Evolutionary conservation across 2,888 invertebrate genomes (phyloP).

Genomic region (Eupithecia subfuscata): DNA sequence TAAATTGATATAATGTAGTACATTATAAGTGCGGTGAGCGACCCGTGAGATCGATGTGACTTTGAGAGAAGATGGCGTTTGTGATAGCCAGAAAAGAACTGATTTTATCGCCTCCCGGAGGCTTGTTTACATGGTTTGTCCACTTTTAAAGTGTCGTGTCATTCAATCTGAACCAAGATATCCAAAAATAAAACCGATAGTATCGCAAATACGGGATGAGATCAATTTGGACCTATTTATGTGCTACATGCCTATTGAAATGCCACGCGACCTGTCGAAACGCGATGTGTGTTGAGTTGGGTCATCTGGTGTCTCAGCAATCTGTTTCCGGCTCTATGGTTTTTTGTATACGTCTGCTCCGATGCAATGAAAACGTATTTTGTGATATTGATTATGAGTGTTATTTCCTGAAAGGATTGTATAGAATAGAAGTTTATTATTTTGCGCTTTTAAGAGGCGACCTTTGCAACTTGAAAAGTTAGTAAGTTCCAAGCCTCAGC

Average conservation of each 20-base stretch:
- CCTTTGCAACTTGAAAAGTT: background rate
- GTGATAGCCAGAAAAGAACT: background rate
- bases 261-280: background rate
- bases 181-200: background rate
- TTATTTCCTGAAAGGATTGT: slow-evolving; percentile 10
- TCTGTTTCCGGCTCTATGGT: background rate
- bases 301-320: background rate
- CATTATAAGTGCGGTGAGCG: background rate
- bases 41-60: background rate
- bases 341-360: background rate
- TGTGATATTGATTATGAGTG: background rate
- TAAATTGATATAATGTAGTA: background rate
- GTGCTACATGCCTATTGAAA: background rate
- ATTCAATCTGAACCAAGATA: background rate
- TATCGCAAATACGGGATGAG: background rate
- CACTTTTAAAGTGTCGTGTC: background rate
- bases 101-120: background rate
- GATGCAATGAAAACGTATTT: background rate
- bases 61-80: background rate
- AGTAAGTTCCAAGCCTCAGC: background rate
- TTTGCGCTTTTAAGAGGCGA: background rate
- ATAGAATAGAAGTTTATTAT: slow-evolving; percentile 6
- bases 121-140: background rate
- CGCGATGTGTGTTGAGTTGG: no score
- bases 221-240: background rate